Conservation (phyloP, 2,888 invertebrate species). For the Cotesia congregata region DNA sequence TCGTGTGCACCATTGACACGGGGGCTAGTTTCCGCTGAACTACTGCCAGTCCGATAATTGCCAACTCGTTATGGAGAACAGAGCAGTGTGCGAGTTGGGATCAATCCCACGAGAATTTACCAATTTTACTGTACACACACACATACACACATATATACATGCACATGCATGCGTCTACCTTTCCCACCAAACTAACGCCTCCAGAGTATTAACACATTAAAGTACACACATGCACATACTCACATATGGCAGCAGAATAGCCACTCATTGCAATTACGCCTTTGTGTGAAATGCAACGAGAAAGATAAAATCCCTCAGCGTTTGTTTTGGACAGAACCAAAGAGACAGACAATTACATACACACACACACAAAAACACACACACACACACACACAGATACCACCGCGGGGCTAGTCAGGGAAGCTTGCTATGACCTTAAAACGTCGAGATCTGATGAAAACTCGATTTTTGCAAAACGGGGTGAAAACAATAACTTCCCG, state of each 20-base stretch:
- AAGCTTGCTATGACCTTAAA: no score
- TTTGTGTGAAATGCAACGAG: conserved; percentile 10
- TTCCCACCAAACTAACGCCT: not conserved
- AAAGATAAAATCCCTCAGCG: conserved; percentile 31
- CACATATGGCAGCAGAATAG: no score
- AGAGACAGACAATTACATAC: conserved; percentile 35
- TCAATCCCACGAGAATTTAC: conserved; percentile 35
- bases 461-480: no score
- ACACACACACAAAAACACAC: conserved; percentile 34
- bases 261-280: no score
- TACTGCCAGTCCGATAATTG: conserved; percentile 37
- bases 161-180: not conserved
- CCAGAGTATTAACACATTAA: no score
- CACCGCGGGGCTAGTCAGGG: no score
- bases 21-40: conserved; percentile 19
- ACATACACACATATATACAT: not conserved
- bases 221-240: no score
- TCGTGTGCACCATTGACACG: conserved; percentile 34
- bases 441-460: no score
- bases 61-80: conserved; percentile 40
- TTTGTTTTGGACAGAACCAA: conserved; percentile 34
- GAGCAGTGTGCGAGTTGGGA: conserved; percentile 28
- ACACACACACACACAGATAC: no score
- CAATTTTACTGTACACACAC: conserved; percentile 3
- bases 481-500: no score